These are phyloP conservation scores for Helobdella robusta DNA, from an alignment of 2,888 invertebrate species.

Conservation along the genomic window DNA sequence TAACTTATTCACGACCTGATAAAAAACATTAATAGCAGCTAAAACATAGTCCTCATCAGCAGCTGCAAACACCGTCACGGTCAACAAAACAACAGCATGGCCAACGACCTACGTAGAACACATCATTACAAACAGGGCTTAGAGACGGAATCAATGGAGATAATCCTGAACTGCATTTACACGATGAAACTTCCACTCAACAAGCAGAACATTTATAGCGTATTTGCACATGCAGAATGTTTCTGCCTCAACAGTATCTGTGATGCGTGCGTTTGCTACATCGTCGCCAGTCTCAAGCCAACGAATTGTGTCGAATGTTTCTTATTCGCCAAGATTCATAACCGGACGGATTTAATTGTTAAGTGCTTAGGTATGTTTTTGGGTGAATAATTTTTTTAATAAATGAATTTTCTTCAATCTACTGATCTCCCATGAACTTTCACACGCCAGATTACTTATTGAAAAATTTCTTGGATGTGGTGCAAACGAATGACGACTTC, in stretches of 20 bases:
- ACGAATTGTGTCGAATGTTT: conserved; percentile 27
- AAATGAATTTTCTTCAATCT: too few relatives aligned
- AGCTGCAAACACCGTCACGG: too few relatives aligned
- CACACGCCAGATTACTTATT: conserved; percentile 24
- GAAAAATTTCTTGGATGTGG: conserved; percentile 27
- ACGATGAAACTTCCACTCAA: conserved; percentile 25
- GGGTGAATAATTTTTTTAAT: not conserved
- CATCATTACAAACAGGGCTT: not conserved
- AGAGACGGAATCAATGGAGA: conserved; percentile 24
- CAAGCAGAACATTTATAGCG: conserved; percentile 20
- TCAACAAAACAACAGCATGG: too few relatives aligned
- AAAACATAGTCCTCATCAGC: too few relatives aligned
- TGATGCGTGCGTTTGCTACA: conserved; percentile 24
- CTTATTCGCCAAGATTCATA: conserved; percentile 27
- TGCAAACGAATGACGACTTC: conserved; percentile 26
- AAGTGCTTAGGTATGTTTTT: conserved; percentile 5
- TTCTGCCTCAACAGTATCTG: conserved; percentile 25
- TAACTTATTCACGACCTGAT: too few relatives aligned
- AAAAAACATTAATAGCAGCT: too few relatives aligned
- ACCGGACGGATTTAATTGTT: conserved; percentile 16
- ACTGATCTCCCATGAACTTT: too few relatives aligned
- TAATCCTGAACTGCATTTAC: conserved; percentile 29
- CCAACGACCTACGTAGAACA: too few relatives aligned
- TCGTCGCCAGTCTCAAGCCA: conserved; percentile 18
- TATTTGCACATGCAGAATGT: conserved; percentile 27